These are phyloP conservation scores for Branchellion lobata DNA, from an alignment of 2,888 invertebrate species.

Conservation along the genomic window DNA sequence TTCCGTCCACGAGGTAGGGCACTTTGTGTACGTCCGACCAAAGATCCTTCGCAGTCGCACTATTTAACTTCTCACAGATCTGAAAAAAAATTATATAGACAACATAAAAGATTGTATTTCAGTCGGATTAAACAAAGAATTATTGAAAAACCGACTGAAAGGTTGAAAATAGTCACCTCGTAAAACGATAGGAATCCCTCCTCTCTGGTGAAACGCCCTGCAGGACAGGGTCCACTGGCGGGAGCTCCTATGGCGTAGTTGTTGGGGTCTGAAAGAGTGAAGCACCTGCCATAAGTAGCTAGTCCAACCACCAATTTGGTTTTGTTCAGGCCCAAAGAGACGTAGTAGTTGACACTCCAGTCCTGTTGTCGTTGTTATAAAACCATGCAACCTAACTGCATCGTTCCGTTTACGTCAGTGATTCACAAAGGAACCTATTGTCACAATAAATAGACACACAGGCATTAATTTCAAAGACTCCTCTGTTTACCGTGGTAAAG, in stretches of 20 bases:
- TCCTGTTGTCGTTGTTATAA: slow-evolving; percentile 43
- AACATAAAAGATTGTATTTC: too few species aligned
- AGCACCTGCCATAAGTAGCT: slow-evolving; percentile 56
- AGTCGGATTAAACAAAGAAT: too few species aligned
- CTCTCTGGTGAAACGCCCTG: slow-evolving; percentile 55
- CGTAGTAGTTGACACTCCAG: slow-evolving; percentile 55
- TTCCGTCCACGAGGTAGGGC: slow-evolving; percentile 12
- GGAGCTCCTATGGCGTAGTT: slow-evolving; percentile 54
- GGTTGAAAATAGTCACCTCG: slow-evolving; percentile 54
- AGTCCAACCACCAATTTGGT: slow-evolving; percentile 56
- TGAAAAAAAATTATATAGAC: not conserved
- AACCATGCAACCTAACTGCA: not conserved
- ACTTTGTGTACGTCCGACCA: slow-evolving; percentile 33
- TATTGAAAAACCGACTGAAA: too few species aligned
- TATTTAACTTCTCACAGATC: slow-evolving; percentile 9
- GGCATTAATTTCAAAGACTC: not conserved
- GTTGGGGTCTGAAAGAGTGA: slow-evolving; percentile 52
- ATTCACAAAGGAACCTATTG: not conserved
- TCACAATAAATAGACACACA: not conserved
- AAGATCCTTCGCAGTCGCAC: not conserved
- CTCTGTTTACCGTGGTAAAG: not conserved
- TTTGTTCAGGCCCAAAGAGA: slow-evolving; percentile 54
- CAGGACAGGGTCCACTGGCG: slow-evolving; percentile 52
- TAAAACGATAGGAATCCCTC: slow-evolving; percentile 57
- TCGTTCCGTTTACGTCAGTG: not conserved